Conservation (phyloP, 1,140 invertebrate species). For the Xylocopa sonorina region DNA sequence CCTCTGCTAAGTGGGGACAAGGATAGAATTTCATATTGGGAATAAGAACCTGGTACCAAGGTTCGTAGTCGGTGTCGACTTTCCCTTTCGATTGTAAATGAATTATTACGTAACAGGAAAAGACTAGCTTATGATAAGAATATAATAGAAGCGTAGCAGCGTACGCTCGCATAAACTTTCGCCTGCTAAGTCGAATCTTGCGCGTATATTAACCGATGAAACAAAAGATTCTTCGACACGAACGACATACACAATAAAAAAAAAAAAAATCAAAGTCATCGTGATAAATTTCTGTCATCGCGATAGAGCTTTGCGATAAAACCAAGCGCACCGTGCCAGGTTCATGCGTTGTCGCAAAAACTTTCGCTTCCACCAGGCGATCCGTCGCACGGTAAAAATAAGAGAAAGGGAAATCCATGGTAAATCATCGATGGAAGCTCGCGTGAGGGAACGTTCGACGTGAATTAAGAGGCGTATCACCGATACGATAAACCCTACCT, state of each 20-base stretch:
- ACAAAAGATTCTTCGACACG: no score
- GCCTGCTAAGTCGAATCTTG: background rate
- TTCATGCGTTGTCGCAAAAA: background rate
- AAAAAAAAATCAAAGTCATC: background rate
- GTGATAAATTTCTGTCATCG: background rate
- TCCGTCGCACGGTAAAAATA: background rate
- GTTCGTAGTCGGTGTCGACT: background rate
- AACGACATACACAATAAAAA: no score
- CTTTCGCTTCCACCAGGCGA: conserved; percentile 1
- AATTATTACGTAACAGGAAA: conserved; percentile 5
- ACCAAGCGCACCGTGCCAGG: no score
- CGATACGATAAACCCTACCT: conserved; percentile 37
- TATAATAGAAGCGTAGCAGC: background rate
- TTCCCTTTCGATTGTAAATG: conserved; percentile 10
- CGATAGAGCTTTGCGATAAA: background rate
- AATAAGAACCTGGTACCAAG: background rate
- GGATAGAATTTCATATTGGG: background rate
- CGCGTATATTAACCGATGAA: background rate
- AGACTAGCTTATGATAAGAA: background rate
- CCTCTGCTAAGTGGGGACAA: background rate
- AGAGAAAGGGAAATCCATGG: background rate
- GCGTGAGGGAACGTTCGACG: background rate
- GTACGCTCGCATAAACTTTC: background rate
- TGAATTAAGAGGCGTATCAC: background rate
- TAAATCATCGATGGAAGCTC: background rate